Percentiles rank a stretch among this genome's conserved stretches.
phyloP scores from a whole-genome alignment of 2,113 vertebrate species.

The Clarias macrocephalus region DNA sequence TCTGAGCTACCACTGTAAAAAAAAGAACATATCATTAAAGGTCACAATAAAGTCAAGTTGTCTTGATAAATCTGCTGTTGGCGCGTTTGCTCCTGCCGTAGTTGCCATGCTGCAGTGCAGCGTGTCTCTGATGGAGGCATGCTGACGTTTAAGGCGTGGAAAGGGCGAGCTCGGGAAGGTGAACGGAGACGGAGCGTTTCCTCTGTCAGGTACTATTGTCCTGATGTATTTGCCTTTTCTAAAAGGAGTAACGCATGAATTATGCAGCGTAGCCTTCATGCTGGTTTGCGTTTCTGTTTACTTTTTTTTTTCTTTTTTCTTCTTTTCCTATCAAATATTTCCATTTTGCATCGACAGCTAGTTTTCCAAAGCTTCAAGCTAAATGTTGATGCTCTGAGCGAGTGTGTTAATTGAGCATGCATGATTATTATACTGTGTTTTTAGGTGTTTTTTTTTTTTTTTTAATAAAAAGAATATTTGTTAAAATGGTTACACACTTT shows the following conservation, averaged over 20 bases:
- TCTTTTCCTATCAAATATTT: slow-evolving; percentile 13
- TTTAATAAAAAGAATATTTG: neutral
- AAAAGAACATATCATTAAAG: slow-evolving; percentile 27
- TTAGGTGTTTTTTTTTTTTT: neutral
- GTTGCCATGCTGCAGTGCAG: slow-evolving; percentile 24
- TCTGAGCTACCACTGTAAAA: neutral
- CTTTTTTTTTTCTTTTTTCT: neutral
- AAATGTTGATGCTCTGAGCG: neutral
- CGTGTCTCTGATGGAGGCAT: slow-evolving; percentile 22
- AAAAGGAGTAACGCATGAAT: slow-evolving; percentile 80
- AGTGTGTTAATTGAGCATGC: neutral
- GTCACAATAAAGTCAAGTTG: slow-evolving; percentile 26
- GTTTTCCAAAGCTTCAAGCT: neutral
- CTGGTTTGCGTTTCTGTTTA: slow-evolving; percentile 44
- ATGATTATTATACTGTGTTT: neutral
- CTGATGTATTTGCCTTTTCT: slow-evolving; percentile 79
- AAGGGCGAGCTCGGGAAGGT: slow-evolving; percentile 76
- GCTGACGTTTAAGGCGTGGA: slow-evolving; percentile 57
- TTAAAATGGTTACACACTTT: neutral
- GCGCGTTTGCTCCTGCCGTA: neutral
- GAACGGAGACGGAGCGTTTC: slow-evolving; percentile 62
- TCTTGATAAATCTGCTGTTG: slow-evolving; percentile 27
- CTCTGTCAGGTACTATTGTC: slow-evolving; percentile 70
- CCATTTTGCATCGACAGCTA: slow-evolving; percentile 12
- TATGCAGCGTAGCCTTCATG: slow-evolving; percentile 74